phyloP scores from a whole-genome alignment of 2,888 invertebrate genomes.

The Metopia argyrocephala region DNA sequence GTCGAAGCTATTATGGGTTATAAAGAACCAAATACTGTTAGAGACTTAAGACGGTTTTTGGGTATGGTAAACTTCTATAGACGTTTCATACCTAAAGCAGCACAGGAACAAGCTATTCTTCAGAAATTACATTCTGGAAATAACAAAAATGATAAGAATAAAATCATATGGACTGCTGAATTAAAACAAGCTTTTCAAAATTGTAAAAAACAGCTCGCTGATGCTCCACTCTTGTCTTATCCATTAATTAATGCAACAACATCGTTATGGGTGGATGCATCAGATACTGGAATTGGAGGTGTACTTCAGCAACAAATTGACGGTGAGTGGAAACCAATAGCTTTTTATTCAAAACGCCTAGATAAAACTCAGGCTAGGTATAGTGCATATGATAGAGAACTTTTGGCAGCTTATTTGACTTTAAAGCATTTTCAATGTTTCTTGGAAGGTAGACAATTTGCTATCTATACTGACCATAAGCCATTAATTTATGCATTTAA shows the following conservation, averaged over 20 bases:
- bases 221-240: neutral
- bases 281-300: too few species aligned
- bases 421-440: slow-evolving; percentile 74
- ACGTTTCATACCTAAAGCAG: slow-evolving; percentile 15
- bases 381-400: slow-evolving; percentile 75
- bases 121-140: neutral
- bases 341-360: slow-evolving; percentile 74
- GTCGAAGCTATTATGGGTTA: neutral
- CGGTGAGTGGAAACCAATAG: slow-evolving; percentile 69
- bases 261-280: too few species aligned
- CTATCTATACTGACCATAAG: slow-evolving; percentile 71
- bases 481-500: slow-evolving; percentile 45
- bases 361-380: slow-evolving; percentile 72
- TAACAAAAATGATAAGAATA: slow-evolving; percentile 4
- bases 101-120: too few species aligned
- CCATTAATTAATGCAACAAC: neutral
- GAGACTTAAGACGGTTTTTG: slow-evolving; percentile 15
- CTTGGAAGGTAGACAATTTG: slow-evolving; percentile 73
- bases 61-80: slow-evolving; percentile 30
- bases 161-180: neutral
- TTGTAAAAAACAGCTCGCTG: neutral
- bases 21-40: neutral
- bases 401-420: slow-evolving; percentile 74
- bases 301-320: too few species aligned
- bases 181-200: neutral